A percentile compares a stretch with the other conserved stretches of the same genome.
Conservation (phyloP, 2,888 invertebrate genomes). For the Synergus umbraculus region DNA sequence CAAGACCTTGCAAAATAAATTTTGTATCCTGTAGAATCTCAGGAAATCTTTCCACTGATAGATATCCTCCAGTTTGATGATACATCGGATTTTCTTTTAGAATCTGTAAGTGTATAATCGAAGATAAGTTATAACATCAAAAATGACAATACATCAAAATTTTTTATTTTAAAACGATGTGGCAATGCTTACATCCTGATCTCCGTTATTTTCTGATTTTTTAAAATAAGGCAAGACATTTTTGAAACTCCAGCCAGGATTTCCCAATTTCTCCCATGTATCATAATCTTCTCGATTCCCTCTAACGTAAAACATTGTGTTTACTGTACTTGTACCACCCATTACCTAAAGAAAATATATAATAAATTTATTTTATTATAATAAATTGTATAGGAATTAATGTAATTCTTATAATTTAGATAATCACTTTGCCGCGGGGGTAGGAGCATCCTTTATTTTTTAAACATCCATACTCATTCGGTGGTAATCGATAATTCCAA, state of each 20-base stretch:
- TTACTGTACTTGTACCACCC: slow-evolving; percentile 90
- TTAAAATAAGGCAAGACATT: slow-evolving; percentile 87
- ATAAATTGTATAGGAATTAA: neutral
- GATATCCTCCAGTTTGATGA: slow-evolving; percentile 82
- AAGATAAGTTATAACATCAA: too few relatives aligned
- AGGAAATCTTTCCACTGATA: slow-evolving; percentile 82
- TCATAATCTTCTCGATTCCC: slow-evolving; percentile 91
- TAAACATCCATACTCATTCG: slow-evolving; percentile 80
- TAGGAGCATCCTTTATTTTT: slow-evolving; percentile 81
- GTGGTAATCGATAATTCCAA: slow-evolving; percentile 82
- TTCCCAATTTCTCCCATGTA: slow-evolving; percentile 87
- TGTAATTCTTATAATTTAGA: neutral
- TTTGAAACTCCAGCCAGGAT: slow-evolving; percentile 87
- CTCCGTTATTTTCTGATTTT: slow-evolving; percentile 81
- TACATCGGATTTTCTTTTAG: slow-evolving; percentile 75
- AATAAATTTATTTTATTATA: neutral
- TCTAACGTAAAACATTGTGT: slow-evolving; percentile 90
- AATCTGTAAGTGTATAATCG: slow-evolving; percentile 51
- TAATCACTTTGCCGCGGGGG: slow-evolving; percentile 78
- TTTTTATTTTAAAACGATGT: too few relatives aligned
- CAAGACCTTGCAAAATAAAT: slow-evolving; percentile 81
- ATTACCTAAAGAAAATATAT: slow-evolving; percentile 79
- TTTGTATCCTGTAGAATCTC: slow-evolving; percentile 81
- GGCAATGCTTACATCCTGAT: slow-evolving; percentile 28
- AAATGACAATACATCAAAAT: too few relatives aligned